These are phyloP conservation scores for Poeciliopsis gracilis DNA, from an alignment of 2,797 vertebrate genomes.

Conservation along the genomic window DNA sequence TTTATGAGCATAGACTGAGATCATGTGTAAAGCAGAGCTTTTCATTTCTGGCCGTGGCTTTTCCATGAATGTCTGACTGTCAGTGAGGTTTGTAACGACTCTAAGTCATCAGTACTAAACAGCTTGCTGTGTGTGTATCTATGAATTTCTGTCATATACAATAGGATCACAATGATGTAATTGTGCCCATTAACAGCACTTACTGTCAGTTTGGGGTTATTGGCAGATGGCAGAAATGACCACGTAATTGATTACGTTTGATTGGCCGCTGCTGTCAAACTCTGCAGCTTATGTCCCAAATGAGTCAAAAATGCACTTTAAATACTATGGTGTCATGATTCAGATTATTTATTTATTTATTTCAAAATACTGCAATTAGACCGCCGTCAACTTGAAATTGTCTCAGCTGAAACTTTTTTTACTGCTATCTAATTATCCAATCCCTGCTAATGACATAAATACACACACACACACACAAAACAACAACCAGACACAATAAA, in stretches of 20 bases:
- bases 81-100: background rate
- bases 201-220: slow-evolving; percentile 47
- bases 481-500: slow-evolving; percentile 21
- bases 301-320: slow-evolving; percentile 8
- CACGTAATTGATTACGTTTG: slow-evolving; percentile 34
- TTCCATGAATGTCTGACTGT: background rate
- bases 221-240: slow-evolving; percentile 42
- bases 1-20: background rate
- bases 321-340: slow-evolving; percentile 16
- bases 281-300: background rate
- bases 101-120: background rate
- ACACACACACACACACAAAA: background rate
- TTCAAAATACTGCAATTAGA: slow-evolving; percentile 1
- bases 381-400: slow-evolving; percentile 11
- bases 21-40: background rate
- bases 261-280: slow-evolving; percentile 8
- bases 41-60: background rate
- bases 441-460: background rate
- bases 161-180: slow-evolving; percentile 16
- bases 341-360: background rate
- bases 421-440: slow-evolving; percentile 18
- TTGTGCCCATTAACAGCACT: slow-evolving; percentile 40
- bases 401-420: slow-evolving; percentile 30
- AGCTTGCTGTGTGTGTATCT: slow-evolving; percentile 2
- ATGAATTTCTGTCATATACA: slow-evolving; percentile 45